Conservation (phyloP, 2,113 vertebrate genomes). For the Balaeniceps rex region DNA sequence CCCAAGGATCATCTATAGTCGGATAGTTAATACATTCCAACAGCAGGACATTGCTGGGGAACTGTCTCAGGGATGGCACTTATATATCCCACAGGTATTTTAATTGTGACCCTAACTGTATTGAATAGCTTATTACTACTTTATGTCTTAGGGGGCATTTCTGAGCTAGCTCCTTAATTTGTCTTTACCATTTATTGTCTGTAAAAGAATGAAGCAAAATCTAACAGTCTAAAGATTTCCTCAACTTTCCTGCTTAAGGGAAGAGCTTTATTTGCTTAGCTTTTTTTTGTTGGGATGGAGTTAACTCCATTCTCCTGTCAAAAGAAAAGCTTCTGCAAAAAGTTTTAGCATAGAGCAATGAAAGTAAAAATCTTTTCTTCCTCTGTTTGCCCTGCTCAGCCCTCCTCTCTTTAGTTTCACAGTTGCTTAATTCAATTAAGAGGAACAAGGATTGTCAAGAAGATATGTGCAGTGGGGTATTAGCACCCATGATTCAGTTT, state of each 20-base stretch:
- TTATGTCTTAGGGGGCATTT: not conserved
- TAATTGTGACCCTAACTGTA: not conserved
- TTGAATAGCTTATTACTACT: not conserved
- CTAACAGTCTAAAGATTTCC: not conserved
- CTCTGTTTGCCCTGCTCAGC: not conserved
- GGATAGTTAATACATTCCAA: not conserved
- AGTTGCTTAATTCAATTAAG: not conserved
- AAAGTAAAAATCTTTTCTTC: not conserved
- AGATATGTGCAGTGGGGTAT: not conserved
- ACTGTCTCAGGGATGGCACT: not conserved
- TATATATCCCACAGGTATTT: not conserved
- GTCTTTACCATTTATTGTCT: not conserved
- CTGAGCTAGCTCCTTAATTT: not conserved
- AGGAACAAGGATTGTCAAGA: not conserved
- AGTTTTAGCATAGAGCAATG: not conserved
- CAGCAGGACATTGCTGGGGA: not conserved
- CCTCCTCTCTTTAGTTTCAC: not conserved
- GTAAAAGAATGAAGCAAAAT: not conserved
- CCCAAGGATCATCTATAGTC: not conserved
- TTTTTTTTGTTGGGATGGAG: not conserved
- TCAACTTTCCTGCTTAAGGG: not conserved
- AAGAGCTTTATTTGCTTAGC: not conserved
- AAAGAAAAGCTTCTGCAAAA: not conserved
- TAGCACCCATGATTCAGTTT: not conserved
- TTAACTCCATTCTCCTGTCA: accelerated